Evolutionary conservation across 2,113 vertebrate species (phyloP), one percentile per base, ranked within the genome.

Genomic region (Etheostoma cragini): DNA sequence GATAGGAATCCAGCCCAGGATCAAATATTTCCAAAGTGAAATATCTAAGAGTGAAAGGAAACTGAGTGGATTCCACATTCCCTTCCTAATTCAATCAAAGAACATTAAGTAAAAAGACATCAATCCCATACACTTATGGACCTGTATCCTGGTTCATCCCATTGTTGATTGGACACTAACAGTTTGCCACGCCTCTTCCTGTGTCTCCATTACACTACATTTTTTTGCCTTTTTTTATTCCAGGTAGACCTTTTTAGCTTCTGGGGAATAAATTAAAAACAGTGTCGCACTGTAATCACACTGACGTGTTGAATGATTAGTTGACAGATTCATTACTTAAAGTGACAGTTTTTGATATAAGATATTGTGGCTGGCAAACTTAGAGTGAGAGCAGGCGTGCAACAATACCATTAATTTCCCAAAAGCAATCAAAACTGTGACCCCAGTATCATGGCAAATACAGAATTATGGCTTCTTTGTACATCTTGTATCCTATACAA

Each of bases 271-370:
- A 79, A 86, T 87, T 47, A 38, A 50, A 69, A 50, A 65, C 64
- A 26, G 77, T 71, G 72, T 78, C 76, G 67, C 69, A 16, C 72
- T 56, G 77, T 78, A 87, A 90, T 88, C 87, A 89, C 38, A 8
- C 62, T 45, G 84, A 82, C 68, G 64, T 60, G 85, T 63, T 87
- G 89, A 91, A 81, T 91, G 92, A 92, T 88, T 88, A 86, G 85
- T 84, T 89, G 91, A 91, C 90, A 92, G 81, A 88, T 92, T 93
- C 92, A 92, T 93, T 91, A 90, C 86, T 87, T 80, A 65, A 83
- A 83, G 87, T 89, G 91, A 87, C 86, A 80, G 68, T 69, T 79
- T 80, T 83, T 91, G 92, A 93, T 92, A 90, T 90, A 92, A 88
- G 91, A 90, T 89, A 84, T 62, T 62, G 78, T 53, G 42, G 76